A percentile compares a stretch with the other conserved stretches of the same genome.
Evolutionary conservation across 2,797 vertebrate species (phyloP).

Genomic region (Miichthys miiuy): DNA sequence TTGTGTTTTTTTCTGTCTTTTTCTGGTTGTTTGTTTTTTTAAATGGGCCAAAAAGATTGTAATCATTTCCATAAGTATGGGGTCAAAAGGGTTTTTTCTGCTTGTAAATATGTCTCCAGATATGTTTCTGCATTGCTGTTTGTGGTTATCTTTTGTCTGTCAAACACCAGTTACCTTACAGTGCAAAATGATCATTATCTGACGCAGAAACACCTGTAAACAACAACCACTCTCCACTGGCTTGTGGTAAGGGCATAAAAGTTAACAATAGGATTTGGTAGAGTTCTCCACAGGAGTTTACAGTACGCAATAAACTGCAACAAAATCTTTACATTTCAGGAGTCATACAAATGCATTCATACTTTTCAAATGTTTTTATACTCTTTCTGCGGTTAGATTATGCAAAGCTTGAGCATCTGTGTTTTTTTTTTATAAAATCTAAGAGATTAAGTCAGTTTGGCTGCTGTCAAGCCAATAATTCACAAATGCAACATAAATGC

Average conservation of each 20-base stretch:
- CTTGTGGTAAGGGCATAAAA: constrained; percentile 38
- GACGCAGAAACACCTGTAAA: constrained; percentile 60
- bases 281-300: neutral
- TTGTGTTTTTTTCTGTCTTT: neutral
- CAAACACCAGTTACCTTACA: constrained; percentile 59
- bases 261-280: constrained; percentile 31
- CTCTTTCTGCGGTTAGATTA: neutral
- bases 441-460: constrained; percentile 6
- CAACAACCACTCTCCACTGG: constrained; percentile 40
- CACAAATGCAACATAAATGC: constrained; percentile 14
- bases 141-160: constrained; percentile 58
- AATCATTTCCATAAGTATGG: constrained; percentile 62
- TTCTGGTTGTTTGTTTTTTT: constrained; percentile 26
- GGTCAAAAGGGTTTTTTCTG: constrained; percentile 47
- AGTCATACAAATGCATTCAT: neutral
- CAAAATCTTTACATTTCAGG: constrained; percentile 3
- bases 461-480: constrained; percentile 10
- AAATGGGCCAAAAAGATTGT: constrained; percentile 46
- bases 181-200: constrained; percentile 65
- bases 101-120: constrained; percentile 54
- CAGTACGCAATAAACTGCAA: constrained; percentile 7
- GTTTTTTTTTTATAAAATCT: constrained; percentile 13
- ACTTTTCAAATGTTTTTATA: constrained; percentile 8
- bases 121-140: constrained; percentile 43
- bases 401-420: neutral